Percentiles rank a stretch among this genome's conserved stretches.
Conservation (phyloP, 2,113 vertebrate species). For the Sylvia atricapilla region DNA sequence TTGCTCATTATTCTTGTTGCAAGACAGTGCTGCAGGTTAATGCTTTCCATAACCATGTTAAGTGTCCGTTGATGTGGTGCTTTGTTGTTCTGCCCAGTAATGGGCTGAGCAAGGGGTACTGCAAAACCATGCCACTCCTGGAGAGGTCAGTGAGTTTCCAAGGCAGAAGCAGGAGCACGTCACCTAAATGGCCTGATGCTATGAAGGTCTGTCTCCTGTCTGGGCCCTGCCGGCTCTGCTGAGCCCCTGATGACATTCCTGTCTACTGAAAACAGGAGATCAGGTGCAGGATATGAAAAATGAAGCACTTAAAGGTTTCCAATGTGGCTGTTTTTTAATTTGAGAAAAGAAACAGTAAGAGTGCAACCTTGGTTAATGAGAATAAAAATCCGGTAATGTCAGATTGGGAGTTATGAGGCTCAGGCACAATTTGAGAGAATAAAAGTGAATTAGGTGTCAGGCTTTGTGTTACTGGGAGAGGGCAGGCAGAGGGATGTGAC, state of each 20-base stretch:
- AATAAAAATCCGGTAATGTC: neutral
- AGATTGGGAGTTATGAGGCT: neutral
- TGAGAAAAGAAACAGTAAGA: neutral
- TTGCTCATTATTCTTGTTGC: neutral
- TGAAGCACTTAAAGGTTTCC: fast-evolving
- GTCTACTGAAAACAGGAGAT: neutral
- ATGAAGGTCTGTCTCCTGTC: neutral
- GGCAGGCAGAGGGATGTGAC: neutral
- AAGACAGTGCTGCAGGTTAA: neutral
- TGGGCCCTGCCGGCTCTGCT: neutral
- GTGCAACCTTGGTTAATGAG: neutral
- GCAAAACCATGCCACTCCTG: neutral
- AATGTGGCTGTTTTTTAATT: neutral
- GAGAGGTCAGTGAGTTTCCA: neutral
- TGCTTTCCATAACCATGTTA: neutral
- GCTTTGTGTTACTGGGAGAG: neutral
- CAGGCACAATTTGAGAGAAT: neutral
- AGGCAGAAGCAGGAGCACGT: neutral
- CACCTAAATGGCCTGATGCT: neutral
- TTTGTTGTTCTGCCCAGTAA: neutral
- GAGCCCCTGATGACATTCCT: neutral
- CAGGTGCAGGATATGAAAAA: neutral
- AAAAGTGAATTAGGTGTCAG: neutral
- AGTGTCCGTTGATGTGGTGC: neutral
- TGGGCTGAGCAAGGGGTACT: neutral